Conservation (phyloP, 2,888 invertebrate genomes). For the Ephialtes manifestator region DNA sequence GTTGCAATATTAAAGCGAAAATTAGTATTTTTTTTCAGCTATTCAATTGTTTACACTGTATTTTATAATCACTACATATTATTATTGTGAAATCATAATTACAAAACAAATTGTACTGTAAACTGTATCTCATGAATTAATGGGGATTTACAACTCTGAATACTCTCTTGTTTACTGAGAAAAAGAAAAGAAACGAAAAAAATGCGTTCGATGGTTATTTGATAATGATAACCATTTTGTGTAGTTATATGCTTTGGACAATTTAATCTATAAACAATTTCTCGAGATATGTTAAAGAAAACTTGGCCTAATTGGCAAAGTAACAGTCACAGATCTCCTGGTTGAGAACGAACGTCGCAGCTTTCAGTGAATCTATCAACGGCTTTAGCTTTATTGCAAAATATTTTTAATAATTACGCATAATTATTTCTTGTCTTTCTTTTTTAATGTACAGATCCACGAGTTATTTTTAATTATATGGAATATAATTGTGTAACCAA, state of each 20-base stretch:
- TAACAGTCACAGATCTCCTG: slow-evolving; percentile 25
- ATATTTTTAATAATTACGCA: slow-evolving; percentile 54
- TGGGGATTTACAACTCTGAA: no score
- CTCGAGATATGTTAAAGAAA: slow-evolving; percentile 6
- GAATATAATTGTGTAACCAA: not conserved
- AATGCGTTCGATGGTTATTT: not conserved
- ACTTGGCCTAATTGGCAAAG: slow-evolving; percentile 44
- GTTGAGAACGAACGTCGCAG: slow-evolving; percentile 36
- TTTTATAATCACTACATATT: no score
- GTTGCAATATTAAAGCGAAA: no score
- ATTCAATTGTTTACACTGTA: no score
- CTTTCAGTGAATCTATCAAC: slow-evolving; percentile 59
- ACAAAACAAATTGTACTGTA: no score
- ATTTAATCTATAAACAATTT: slow-evolving; percentile 40
- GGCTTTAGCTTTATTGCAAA: slow-evolving; percentile 58
- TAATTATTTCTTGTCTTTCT: slow-evolving; percentile 34
- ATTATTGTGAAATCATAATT: no score
- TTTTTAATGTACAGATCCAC: slow-evolving; percentile 59
- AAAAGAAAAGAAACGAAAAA: not conserved
- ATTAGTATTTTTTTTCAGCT: no score
- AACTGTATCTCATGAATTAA: no score
- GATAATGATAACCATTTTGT: slow-evolving; percentile 3
- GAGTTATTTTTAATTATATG: slow-evolving; percentile 43
- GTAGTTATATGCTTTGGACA: slow-evolving; percentile 31
- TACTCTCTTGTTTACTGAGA: slow-evolving; percentile 39